Evolutionary conservation across 2,113 vertebrate genomes (phyloP).

Genomic region (Etheostoma spectabile): DNA sequence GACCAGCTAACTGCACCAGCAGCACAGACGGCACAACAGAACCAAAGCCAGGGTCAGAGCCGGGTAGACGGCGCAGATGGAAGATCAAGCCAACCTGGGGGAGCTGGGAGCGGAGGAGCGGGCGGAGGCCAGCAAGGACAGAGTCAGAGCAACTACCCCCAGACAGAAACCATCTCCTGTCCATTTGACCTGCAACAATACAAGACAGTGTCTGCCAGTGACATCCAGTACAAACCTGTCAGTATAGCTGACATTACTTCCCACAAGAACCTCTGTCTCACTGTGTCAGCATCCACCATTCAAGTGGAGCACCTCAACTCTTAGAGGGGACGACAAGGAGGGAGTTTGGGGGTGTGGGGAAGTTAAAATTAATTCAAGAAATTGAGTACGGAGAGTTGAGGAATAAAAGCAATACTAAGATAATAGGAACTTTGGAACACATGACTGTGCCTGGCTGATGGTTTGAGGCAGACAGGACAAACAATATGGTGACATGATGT

Average conservation of each 20-base stretch:
- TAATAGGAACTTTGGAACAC: constrained; percentile 59
- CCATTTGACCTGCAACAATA: constrained; percentile 97
- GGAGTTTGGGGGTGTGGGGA: constrained; percentile 14
- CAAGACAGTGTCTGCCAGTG: constrained; percentile 89
- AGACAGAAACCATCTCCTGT: constrained; percentile 82
- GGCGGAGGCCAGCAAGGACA: constrained; percentile 66
- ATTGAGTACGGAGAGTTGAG: constrained; percentile 41
- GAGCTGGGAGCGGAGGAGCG: constrained; percentile 77
- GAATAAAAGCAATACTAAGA: constrained; percentile 77
- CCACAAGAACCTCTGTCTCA: constrained; percentile 98
- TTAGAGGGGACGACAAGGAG: constrained; percentile 56
- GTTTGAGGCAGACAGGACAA: constrained; percentile 56
- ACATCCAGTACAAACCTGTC: constrained; percentile 86
- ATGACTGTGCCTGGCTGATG: constrained; percentile 62
- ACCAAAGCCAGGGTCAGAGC: constrained; percentile 78
- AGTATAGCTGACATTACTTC: constrained; percentile 83
- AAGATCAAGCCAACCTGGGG: constrained; percentile 60
- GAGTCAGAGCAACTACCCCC: constrained; percentile 83
- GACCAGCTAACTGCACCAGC: constrained; percentile 76
- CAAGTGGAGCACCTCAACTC: constrained; percentile 86
- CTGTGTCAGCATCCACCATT: constrained; percentile 92
- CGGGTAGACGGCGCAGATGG: constrained; percentile 79
- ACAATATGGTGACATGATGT: constrained; percentile 43
- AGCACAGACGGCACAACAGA: constrained; percentile 82
- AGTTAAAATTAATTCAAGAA: constrained; percentile 37